Evolutionary conservation across 2,888 invertebrate genomes (phyloP).

Genomic region (Sturmia bella): DNA sequence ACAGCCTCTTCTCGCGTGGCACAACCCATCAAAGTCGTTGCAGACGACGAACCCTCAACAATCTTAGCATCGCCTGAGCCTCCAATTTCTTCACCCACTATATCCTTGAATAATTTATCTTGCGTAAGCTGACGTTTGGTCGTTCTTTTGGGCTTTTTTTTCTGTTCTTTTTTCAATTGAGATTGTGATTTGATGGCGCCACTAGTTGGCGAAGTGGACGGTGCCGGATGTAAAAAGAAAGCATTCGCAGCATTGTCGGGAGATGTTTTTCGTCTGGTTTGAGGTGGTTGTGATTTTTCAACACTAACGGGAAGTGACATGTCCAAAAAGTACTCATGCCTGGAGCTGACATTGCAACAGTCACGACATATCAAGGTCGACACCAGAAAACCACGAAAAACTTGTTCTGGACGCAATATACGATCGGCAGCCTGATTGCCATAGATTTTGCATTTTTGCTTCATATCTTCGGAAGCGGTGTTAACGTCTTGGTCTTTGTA

Average conservation of each 20-base stretch:
- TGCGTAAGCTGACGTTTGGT: slow-evolving; percentile 75
- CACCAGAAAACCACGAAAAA: slow-evolving; percentile 96
- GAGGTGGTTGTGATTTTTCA: slow-evolving; percentile 88
- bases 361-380: slow-evolving; percentile 95
- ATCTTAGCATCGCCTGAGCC: slow-evolving; percentile 40
- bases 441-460: slow-evolving; percentile 90
- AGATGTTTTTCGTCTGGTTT: slow-evolving; percentile 82
- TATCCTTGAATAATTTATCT: slow-evolving; percentile 65
- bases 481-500: slow-evolving; percentile 89
- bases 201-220: slow-evolving; percentile 66
- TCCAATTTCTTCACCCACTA: slow-evolving; percentile 26
- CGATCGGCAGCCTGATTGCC: slow-evolving; percentile 91
- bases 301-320: slow-evolving; percentile 94
- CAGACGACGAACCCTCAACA: not conserved
- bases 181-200: slow-evolving; percentile 84
- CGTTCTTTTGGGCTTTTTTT: slow-evolving; percentile 82
- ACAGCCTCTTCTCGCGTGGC: slow-evolving; percentile 64
- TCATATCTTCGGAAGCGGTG: slow-evolving; percentile 89
- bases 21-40: slow-evolving; percentile 57
- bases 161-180: slow-evolving; percentile 84
- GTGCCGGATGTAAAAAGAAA: slow-evolving; percentile 74
- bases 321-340: slow-evolving; percentile 96
- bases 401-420: slow-evolving; percentile 91
- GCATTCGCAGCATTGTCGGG: slow-evolving; percentile 76
- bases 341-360: slow-evolving; percentile 92